Evolutionary conservation across 2,888 invertebrate species (phyloP).

Genomic region (Caenorhabditis panamensis): DNA sequence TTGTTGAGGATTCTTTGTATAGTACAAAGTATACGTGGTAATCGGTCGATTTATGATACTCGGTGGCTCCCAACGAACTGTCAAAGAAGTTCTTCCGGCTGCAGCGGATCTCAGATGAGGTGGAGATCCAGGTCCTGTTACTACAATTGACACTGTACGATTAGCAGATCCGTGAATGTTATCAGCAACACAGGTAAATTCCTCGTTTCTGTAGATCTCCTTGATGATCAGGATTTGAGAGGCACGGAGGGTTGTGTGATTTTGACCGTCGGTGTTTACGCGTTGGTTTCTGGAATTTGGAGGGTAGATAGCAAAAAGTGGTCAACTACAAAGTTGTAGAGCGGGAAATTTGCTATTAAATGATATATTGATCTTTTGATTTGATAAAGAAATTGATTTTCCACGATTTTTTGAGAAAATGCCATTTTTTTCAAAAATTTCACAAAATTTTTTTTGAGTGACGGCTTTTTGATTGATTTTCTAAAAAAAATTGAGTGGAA

Average conservation of each 20-base stretch:
- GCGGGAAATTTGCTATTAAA: too few species aligned
- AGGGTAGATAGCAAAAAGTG: too few species aligned
- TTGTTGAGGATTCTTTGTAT: constrained; percentile 78
- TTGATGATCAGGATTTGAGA: constrained; percentile 78
- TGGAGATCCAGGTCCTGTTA: constrained; percentile 78
- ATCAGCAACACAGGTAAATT: constrained; percentile 78
- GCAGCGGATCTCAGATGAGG: constrained; percentile 74
- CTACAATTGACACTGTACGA: constrained; percentile 73
- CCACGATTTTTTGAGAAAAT: too few species aligned
- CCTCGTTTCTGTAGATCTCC: constrained; percentile 76
- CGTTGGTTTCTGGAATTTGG: constrained; percentile 30
- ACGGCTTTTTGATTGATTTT: too few species aligned
- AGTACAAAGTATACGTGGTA: constrained; percentile 80
- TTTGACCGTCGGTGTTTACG: constrained; percentile 26
- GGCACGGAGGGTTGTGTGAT: constrained; percentile 23
- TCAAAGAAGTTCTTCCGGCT: constrained; percentile 70
- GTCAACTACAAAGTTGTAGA: too few species aligned
- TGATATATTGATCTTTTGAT: too few species aligned
- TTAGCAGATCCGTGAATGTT: constrained; percentile 74
- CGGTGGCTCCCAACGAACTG: constrained; percentile 78
- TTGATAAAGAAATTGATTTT: too few species aligned
- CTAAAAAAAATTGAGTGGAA: too few species aligned
- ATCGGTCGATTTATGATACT: constrained; percentile 78
- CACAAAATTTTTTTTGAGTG: too few species aligned
- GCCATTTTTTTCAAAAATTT: too few species aligned